A percentile compares a stretch with the other conserved stretches of the same genome.
Conservation (phyloP, 2,888 invertebrate genomes). For the Ceriagrion tenellum region DNA sequence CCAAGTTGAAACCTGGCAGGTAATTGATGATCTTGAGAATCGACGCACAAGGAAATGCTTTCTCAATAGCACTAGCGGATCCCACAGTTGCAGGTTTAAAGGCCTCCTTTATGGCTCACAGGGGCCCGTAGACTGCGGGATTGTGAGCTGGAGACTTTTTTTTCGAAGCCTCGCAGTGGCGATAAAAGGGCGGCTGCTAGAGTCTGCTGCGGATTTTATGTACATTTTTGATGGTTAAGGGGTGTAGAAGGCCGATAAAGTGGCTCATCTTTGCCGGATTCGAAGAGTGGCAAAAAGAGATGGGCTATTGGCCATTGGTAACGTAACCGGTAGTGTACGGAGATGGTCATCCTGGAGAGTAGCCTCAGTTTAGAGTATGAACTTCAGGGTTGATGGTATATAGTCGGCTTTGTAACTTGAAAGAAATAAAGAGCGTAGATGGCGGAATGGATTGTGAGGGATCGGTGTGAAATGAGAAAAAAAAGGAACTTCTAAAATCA, state of each 20-base stretch:
- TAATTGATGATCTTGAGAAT: conserved; percentile 50
- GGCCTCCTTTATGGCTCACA: background rate
- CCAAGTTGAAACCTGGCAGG: background rate
- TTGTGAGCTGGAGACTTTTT: background rate
- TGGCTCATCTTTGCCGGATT: background rate
- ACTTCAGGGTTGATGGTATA: background rate
- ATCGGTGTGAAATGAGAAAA: too few species aligned
- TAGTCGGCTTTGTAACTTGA: too few species aligned
- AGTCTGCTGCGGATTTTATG: background rate
- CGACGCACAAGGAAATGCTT: conserved; percentile 63
- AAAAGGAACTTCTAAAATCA: too few species aligned
- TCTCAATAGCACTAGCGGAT: conserved; percentile 56
- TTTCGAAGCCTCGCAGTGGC: background rate
- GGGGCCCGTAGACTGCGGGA: background rate
- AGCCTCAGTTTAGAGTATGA: background rate
- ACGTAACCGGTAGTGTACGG: background rate
- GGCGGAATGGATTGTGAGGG: too few species aligned
- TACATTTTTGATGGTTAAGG: background rate
- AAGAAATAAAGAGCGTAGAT: too few species aligned
- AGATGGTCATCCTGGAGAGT: background rate
- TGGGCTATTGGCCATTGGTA: conserved; percentile 8
- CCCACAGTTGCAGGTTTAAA: conserved; percentile 36
- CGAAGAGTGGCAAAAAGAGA: conserved; percentile 6
- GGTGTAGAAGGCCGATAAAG: background rate
- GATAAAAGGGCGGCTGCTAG: background rate